Evolutionary conservation across 2,113 vertebrate genomes (phyloP), one percentile per base, ranked within the genome.

Genomic region (Notothenia rossii): DNA sequence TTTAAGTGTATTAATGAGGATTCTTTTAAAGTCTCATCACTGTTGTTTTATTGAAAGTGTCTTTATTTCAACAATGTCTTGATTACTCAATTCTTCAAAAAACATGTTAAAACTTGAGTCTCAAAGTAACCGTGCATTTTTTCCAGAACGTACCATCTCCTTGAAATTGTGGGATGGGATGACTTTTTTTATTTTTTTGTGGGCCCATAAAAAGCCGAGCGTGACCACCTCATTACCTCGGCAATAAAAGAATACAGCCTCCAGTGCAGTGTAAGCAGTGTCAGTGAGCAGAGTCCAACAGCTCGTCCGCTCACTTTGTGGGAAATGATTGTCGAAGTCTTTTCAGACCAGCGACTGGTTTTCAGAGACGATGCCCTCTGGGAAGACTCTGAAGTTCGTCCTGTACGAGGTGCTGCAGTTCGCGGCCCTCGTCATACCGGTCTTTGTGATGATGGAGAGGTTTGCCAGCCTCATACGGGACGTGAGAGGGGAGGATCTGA

Each of bases 361-460:
- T 49, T 63, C 74, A 22, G 64, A 60, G 67, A 75, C 55, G 77
- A 88, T 96, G 96, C 69, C 40, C 74, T 96, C 95, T 0, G 92
- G 94, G 59, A 95, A 88, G 73, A 93, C 82, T 2, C 29, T 96
- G 58, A 97, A 97, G 71, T 72, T 96, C 2, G 3, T 94, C 64
- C 13, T 95, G 51, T 95, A 94, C 29, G 95, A 97, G 91, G 58
- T 91, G 25, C 87, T 97, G 45, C 89, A 96, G 72, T 88, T 95
- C 51, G 89, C 89, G 11, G 94, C 91, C 3, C 83, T 94, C 14
- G 36, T 59, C 3, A 11, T 93, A 8, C 93, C 94, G 12, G 56
- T 82, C 0, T 88, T 95, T 3, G 93, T 96, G 79, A 55, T 95
- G 6, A 91, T 94, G 94, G 81, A 91, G 74, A 83, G 86, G 69